These are phyloP conservation scores for Dendroctonus ponderosae DNA, from an alignment of 1,140 invertebrate genomes.

Conservation along the genomic window DNA sequence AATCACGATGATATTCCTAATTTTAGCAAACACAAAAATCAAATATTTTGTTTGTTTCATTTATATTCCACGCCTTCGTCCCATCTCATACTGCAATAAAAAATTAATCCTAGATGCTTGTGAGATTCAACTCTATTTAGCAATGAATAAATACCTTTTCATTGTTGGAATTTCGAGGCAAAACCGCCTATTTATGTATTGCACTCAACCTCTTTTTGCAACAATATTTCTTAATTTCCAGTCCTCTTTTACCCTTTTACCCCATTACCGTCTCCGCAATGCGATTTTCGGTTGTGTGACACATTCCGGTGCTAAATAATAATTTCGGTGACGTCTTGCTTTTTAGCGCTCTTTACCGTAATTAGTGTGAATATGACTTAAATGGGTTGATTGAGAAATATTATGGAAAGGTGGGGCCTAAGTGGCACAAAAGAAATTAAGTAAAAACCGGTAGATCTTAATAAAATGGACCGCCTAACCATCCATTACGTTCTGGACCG, in stretches of 20 bases:
- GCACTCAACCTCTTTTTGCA: conserved; percentile 14
- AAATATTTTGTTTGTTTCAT: too few species aligned
- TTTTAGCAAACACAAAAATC: too few species aligned
- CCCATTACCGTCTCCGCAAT: conserved; percentile 31
- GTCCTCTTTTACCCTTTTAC: conserved; percentile 27
- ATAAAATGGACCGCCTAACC: background rate
- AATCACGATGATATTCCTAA: too few species aligned
- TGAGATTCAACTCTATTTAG: too few species aligned
- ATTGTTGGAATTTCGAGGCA: background rate
- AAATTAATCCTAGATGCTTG: too few species aligned
- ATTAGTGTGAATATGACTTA: conserved; percentile 32
- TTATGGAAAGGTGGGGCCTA: conserved; percentile 6
- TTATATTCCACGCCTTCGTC: too few species aligned
- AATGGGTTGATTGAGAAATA: conserved; percentile 31
- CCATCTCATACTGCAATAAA: too few species aligned
- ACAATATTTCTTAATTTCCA: conserved; percentile 31
- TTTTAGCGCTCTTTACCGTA: conserved; percentile 31
- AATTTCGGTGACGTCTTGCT: conserved; percentile 32
- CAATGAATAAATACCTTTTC: background rate
- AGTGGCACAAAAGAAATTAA: conserved; percentile 20
- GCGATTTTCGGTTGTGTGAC: conserved; percentile 32
- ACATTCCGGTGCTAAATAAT: conserved; percentile 33
- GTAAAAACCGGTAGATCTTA: conserved; percentile 14
- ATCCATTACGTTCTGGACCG: too few species aligned
- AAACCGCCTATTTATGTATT: conserved; percentile 15